Evolutionary conservation across 2,113 vertebrate species (phyloP).

Genomic region (Myxocyprinus asiaticus): DNA sequence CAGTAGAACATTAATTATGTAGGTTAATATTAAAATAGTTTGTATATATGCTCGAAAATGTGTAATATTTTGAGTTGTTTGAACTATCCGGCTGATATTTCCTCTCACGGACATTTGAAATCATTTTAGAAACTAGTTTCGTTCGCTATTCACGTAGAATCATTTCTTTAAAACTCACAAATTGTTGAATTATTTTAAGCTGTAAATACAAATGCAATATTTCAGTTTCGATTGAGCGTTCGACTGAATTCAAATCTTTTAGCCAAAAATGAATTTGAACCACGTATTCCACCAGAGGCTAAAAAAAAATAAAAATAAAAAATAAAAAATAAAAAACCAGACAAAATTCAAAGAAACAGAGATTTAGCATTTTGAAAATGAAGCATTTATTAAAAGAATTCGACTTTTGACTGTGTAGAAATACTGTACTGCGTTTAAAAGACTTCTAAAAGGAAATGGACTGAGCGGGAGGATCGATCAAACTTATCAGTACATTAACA

Average conservation of each 20-base stretch:
- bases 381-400: slow-evolving; percentile 54
- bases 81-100: too few species aligned
- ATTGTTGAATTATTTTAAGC: neutral
- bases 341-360: neutral
- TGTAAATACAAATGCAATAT: neutral
- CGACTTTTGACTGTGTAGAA: slow-evolving; percentile 37
- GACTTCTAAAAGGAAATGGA: slow-evolving; percentile 30
- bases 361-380: slow-evolving; percentile 40
- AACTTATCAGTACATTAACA: slow-evolving; percentile 22
- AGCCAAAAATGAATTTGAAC: neutral
- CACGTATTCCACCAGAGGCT: neutral
- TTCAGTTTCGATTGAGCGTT: too few species aligned
- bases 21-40: neutral
- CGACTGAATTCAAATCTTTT: neutral
- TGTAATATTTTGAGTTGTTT: too few species aligned
- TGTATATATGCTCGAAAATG: neutral
- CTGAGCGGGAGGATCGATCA: neutral
- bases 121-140: too few species aligned
- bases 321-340: neutral
- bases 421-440: slow-evolving; percentile 25
- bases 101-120: too few species aligned
- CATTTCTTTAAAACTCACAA: too few species aligned
- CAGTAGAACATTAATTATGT: neutral
- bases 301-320: neutral
- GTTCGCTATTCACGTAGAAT: too few species aligned